phyloP scores from a whole-genome alignment of 2,797 vertebrate genomes.

The Capromys pilorides region DNA sequence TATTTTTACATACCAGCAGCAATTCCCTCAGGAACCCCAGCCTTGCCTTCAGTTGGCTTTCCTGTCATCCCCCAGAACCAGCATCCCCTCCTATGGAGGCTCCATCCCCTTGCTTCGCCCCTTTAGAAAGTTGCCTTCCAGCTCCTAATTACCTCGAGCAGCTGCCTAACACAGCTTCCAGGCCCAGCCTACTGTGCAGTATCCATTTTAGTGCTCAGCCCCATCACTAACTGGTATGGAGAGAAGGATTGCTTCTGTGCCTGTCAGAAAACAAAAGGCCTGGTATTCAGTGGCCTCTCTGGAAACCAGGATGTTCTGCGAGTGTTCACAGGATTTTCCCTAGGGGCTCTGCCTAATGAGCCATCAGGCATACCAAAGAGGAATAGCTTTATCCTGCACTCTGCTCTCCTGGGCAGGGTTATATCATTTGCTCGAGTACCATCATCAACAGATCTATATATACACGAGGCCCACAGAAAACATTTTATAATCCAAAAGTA shows the following conservation, averaged over 20 bases:
- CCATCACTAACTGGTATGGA: conserved; percentile 31
- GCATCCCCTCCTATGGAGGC: conserved; percentile 17
- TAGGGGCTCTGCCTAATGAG: conserved; percentile 38
- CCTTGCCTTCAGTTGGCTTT: conserved; percentile 68
- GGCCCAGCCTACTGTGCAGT: neutral
- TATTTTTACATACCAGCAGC: conserved; percentile 74
- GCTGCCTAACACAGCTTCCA: conserved; percentile 67
- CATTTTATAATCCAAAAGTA: conserved; percentile 43
- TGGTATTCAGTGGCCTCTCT: conserved; percentile 59
- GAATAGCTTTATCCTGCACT: conserved; percentile 68
- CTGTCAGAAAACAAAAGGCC: conserved; percentile 43
- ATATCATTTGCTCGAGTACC: conserved; percentile 37
- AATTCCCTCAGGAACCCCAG: conserved; percentile 62
- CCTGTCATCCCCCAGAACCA: conserved; percentile 27
- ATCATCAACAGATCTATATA: conserved; percentile 52
- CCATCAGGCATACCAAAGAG: conserved; percentile 61
- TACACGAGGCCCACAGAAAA: conserved; percentile 44
- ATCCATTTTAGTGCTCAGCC: conserved; percentile 69
- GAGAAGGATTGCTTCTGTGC: conserved; percentile 39
- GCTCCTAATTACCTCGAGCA: conserved; percentile 72
- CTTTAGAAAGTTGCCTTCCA: conserved; percentile 66
- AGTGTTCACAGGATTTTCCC: conserved; percentile 71
- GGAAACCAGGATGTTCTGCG: conserved; percentile 67
- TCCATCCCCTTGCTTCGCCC: conserved; percentile 59
- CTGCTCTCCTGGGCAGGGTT: conserved; percentile 58